phyloP scores from a whole-genome alignment of 2,113 vertebrate genomes.

The Meleagris gallopavo region DNA sequence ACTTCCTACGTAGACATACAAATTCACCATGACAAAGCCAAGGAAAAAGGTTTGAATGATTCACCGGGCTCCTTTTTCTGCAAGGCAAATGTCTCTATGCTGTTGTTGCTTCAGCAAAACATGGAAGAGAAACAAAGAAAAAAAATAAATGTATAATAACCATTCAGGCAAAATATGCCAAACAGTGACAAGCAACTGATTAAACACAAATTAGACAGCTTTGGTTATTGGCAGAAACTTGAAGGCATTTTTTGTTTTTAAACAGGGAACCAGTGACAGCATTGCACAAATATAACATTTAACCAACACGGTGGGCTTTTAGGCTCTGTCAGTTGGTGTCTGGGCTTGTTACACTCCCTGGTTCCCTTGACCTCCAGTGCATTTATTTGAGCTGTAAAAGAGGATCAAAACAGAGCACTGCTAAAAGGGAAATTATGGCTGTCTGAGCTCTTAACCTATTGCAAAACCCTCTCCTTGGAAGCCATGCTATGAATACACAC shows the following conservation, averaged over 20 bases:
- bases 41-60: neutral
- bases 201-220: constrained; percentile 47
- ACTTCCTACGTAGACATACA: neutral
- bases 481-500: neutral
- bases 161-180: neutral
- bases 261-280: neutral
- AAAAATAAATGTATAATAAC: constrained; percentile 5
- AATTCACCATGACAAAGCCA: neutral
- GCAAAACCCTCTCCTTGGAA: neutral
- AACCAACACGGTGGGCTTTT: neutral
- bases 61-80: neutral
- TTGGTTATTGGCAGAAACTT: constrained; percentile 1
- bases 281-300: neutral
- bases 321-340: neutral
- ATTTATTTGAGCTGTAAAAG: neutral
- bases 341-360: neutral
- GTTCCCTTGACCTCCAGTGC: neutral
- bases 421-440: constrained; percentile 29
- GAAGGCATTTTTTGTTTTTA: constrained; percentile 11
- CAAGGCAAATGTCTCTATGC: neutral
- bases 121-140: neutral
- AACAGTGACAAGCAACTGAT: constrained; percentile 58
- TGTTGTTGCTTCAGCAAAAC: constrained; percentile 9
- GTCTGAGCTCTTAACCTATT: neutral
- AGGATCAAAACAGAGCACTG: constrained; percentile 36